Percentiles rank a stretch among this genome's conserved stretches.
Conservation (phyloP, 2,797 vertebrate species). For the Garrulus glandarius region DNA sequence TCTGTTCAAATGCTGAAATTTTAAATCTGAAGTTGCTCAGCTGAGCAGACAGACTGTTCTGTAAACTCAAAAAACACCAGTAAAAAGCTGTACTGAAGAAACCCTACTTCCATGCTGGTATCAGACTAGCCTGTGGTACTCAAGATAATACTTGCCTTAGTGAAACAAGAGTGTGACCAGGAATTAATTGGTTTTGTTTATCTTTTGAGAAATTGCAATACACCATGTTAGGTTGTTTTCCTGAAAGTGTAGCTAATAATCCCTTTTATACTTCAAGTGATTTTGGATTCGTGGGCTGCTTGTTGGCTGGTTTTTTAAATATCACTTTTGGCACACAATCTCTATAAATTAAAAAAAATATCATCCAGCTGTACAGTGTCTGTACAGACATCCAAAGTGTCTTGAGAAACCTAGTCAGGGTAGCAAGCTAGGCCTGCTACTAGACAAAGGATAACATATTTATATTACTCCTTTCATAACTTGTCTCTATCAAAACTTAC, state of each 20-base stretch:
- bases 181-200: conserved; percentile 2
- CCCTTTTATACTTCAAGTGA: neutral
- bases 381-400: neutral
- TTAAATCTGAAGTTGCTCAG: neutral
- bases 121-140: neutral
- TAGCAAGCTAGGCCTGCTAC: neutral
- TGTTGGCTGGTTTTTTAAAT: neutral
- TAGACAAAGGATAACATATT: neutral
- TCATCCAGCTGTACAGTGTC: neutral
- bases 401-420: neutral
- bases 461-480: neutral
- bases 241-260: neutral
- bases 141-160: neutral
- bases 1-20: neutral
- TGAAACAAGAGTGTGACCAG: neutral
- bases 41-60: neutral
- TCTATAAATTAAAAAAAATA: neutral
- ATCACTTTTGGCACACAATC: neutral
- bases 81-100: neutral
- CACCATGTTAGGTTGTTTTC: neutral
- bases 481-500: neutral
- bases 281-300: neutral
- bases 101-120: neutral
- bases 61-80: neutral
- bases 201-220: neutral